Evolutionary conservation across 2,797 vertebrate species (phyloP).

Genomic region (Epinephelus coioides): DNA sequence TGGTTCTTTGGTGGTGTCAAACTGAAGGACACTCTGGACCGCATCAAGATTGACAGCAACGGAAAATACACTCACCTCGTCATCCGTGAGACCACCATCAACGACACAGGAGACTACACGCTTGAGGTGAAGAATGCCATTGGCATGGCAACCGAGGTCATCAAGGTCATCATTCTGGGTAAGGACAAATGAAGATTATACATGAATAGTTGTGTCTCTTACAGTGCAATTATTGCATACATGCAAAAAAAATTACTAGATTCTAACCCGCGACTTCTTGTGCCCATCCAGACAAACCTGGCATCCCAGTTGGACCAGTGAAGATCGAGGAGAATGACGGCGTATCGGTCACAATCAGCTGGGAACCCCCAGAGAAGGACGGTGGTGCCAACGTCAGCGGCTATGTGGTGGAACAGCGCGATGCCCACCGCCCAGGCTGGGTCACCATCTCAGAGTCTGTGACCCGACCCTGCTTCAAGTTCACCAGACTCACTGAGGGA

Average conservation of each 20-base stretch:
- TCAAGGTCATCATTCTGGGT: slow-evolving; percentile 98
- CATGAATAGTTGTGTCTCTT: too few species aligned
- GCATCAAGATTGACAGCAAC: slow-evolving; percentile 92
- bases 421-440: slow-evolving; percentile 97
- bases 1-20: slow-evolving; percentile 94
- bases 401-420: slow-evolving; percentile 97
- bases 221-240: not conserved
- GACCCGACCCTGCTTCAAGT: slow-evolving; percentile 95
- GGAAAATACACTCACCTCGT: slow-evolving; percentile 90
- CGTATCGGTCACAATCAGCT: slow-evolving; percentile 92
- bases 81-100: slow-evolving; percentile 95
- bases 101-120: slow-evolving; percentile 94
- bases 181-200: slow-evolving; percentile 69
- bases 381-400: slow-evolving; percentile 95
- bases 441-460: slow-evolving; percentile 96
- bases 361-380: slow-evolving; percentile 95
- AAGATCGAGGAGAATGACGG: slow-evolving; percentile 93
- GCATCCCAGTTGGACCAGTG: slow-evolving; percentile 92
- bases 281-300: slow-evolving; percentile 92
- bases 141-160: slow-evolving; percentile 90
- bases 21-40: slow-evolving; percentile 95
- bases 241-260: too few species aligned
- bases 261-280: not conserved
- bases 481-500: slow-evolving; percentile 93
- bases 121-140: slow-evolving; percentile 94